These are phyloP conservation scores for Lepilemur septentrionalis DNA, from an alignment of 2,797 vertebrate genomes.

Conservation along the genomic window DNA sequence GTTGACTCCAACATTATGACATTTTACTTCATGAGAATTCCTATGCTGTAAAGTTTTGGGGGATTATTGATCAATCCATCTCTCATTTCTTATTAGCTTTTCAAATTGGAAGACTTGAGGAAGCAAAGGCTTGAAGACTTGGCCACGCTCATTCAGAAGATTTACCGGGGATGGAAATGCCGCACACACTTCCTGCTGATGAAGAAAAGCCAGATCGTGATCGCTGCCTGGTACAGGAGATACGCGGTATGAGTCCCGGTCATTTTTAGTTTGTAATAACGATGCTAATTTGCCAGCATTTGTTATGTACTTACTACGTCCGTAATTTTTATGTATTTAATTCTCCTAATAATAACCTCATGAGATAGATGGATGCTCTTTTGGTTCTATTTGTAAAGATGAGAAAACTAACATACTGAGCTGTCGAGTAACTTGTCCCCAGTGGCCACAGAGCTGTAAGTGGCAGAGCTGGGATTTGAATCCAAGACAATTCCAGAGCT, in stretches of 20 bases:
- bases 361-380: background rate
- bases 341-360: background rate
- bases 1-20: background rate
- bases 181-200: conserved; percentile 93
- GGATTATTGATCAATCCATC: background rate
- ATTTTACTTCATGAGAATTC: background rate
- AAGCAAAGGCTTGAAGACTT: conserved; percentile 93
- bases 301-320: background rate
- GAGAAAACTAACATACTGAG: background rate
- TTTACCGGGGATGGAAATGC: conserved; percentile 97
- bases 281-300: background rate
- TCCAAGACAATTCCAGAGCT: background rate
- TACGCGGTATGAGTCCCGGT: conserved; percentile 88
- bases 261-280: background rate
- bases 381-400: background rate
- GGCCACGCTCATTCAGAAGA: conserved; percentile 96
- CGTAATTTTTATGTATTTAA: background rate
- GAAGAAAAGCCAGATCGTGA: conserved; percentile 94
- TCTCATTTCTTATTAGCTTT: conserved; percentile 87
- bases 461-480: background rate
- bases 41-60: background rate
- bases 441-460: rapidly evolving
- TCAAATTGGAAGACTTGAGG: conserved; percentile 94
- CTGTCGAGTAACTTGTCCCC: background rate
- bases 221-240: conserved; percentile 95